Percentiles rank a stretch among this genome's conserved stretches.
Evolutionary conservation across 2,113 vertebrate genomes (phyloP).

Genomic region (Melanerpes formicivorus): DNA sequence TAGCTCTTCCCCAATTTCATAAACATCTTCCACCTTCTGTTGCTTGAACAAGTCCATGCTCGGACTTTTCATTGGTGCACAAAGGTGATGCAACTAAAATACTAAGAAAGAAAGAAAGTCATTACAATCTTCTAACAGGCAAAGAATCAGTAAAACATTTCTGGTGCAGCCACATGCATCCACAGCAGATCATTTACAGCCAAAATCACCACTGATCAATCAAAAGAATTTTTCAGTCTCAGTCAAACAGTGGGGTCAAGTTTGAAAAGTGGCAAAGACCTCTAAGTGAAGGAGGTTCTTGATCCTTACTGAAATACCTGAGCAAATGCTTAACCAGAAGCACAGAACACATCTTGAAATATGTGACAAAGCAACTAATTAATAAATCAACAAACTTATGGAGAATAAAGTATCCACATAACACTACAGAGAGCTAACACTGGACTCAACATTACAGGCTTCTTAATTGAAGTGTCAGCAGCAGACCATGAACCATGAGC

Average conservation of each 20-base stretch:
- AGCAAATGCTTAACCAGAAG: not conserved
- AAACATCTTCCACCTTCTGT: constrained; percentile 92
- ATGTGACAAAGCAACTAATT: not conserved
- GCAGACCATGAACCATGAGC: not conserved
- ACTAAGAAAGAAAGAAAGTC: not conserved
- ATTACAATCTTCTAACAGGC: not conserved
- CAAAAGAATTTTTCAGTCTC: not conserved
- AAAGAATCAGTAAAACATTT: not conserved
- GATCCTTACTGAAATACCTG: not conserved
- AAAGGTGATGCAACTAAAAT: constrained; percentile 44
- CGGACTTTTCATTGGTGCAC: constrained; percentile 83
- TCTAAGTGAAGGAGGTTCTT: not conserved
- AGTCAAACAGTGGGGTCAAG: not conserved
- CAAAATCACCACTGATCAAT: not conserved
- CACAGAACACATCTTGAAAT: not conserved
- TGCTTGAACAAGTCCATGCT: constrained; percentile 94
- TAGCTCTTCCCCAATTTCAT: constrained; percentile 89
- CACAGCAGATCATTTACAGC: not conserved
- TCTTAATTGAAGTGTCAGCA: not conserved
- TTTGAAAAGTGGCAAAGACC: not conserved
- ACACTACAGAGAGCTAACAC: not conserved
- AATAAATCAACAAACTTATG: not conserved
- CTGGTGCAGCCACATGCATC: not conserved
- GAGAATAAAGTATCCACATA: not conserved
- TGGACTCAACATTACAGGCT: not conserved